Base-by-base conservation (phyloP, 2,113 vertebrate genomes). In the Peromyscus polionotus region DNA sequence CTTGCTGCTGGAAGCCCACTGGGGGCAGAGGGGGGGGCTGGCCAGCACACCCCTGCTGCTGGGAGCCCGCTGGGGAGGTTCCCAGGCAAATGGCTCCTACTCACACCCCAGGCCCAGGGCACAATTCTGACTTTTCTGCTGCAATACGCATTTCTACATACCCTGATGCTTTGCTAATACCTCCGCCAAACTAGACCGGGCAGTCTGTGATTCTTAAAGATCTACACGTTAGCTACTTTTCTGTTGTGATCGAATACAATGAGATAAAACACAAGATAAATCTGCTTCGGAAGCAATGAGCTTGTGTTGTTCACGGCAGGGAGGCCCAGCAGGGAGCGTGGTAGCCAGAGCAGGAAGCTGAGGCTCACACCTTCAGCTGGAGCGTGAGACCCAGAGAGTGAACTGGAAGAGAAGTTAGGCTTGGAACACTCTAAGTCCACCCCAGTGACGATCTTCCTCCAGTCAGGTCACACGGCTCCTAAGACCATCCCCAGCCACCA, bases 21-120 rank as follows among this genome's bases (percentile, higher is more conserved):
- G 42, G 42, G 42, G 42, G 4, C 42, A 42, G 42, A 42, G 42
- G 42, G 42, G 48, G 48, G 31, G 57, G 24, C 33, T 59, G 57
- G 36, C 48, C 57, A 24, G 3, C 39, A 79, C 48, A 79, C 20
- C 76, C 26, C 57, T 68, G 68, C 7, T 11, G 63, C 73, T 2
- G 1, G 1, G 45, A 1, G 48, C 57, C 3, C 3, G 9, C 48
- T 0, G 0, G 26, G 75, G 20, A 1, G 48, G 2, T 14, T 17
- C 1, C 0, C 79, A 20, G 31, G 88, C 31, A 17, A 3, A 16
- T 0, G 12, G 11, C 5, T 6, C 48, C 45, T 57, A 57, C 28
- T 51, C 76, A 33, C 51, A 36, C 0, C 1, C 33, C 13, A 13
- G 76, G 73, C 54, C 31, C 0, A 7, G 51, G 28, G 81, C n/a